phyloP scores from a whole-genome alignment of 2,888 invertebrate genomes.

The Phytoseiulus persimilis region DNA sequence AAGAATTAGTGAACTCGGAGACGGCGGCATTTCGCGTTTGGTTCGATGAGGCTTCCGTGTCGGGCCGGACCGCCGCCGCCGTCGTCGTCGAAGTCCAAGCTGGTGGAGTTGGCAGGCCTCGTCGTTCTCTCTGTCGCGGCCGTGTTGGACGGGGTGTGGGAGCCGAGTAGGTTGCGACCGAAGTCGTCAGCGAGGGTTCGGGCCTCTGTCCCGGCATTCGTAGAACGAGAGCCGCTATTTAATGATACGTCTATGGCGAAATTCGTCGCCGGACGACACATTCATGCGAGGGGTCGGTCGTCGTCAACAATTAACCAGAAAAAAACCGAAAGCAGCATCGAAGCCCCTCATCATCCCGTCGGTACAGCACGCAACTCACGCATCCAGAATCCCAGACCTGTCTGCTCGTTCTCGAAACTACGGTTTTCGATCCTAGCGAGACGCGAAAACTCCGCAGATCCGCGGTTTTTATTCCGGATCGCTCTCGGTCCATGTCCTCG shows the following conservation, averaged over 20 bases:
- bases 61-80: no score
- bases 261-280: neutral
- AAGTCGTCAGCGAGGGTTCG: neutral
- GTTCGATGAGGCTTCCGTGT: no score
- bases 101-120: no score
- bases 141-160: neutral
- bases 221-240: neutral
- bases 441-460: no score
- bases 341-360: neutral
- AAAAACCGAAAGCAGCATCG: neutral
- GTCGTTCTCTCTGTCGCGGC: neutral
- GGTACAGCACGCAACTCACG: neutral
- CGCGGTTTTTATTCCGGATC: no score
- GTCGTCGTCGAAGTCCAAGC: no score
- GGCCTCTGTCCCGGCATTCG: neutral
- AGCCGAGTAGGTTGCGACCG: neutral
- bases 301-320: neutral
- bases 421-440: neutral
- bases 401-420: neutral
- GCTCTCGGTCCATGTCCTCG: no score
- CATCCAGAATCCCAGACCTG: neutral
- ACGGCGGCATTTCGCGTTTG: no score
- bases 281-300: neutral
- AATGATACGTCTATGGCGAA: constrained; percentile 5
- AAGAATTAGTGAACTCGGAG: no score